phyloP scores from a whole-genome alignment of 2,888 invertebrate species.

The Phorcus lineatus region DNA sequence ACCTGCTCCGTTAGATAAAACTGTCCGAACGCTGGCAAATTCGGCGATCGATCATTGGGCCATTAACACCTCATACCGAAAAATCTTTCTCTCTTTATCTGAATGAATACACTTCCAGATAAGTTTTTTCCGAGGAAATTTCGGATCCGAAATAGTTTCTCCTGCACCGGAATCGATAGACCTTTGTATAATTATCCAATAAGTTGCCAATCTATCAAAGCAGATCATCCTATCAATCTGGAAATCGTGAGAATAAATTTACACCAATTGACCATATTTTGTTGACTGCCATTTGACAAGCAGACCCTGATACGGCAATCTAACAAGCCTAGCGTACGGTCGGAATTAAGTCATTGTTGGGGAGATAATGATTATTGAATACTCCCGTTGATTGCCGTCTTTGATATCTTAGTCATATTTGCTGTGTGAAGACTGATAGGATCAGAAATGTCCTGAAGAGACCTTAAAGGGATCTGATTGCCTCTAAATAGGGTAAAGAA shows the following conservation, averaged over 20 bases:
- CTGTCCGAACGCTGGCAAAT: background rate
- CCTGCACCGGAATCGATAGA: background rate
- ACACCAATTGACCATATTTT: background rate
- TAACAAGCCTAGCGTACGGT: background rate
- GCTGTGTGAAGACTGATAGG: no score
- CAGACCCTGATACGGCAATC: background rate
- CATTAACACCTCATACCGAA: background rate
- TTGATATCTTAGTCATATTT: no score
- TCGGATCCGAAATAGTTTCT: background rate
- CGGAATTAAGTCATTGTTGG: background rate
- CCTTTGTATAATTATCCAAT: no score
- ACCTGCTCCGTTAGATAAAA: background rate
- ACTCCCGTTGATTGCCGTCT: background rate
- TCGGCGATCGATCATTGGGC: background rate
- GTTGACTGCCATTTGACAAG: background rate
- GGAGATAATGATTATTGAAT: constrained; percentile 7
- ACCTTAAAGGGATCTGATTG: no score
- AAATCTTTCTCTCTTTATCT: constrained; percentile 5
- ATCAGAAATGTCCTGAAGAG: no score
- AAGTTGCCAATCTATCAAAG: no score
- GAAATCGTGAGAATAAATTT: background rate
- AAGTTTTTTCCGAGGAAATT: background rate
- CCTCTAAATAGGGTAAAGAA: no score
- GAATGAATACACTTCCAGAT: background rate
- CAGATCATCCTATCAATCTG: no score